Percentiles rank a stretch among this genome's conserved stretches.
phyloP scores from a whole-genome alignment of 2,113 vertebrate genomes.

The Petrocephalus microphthalmus region DNA sequence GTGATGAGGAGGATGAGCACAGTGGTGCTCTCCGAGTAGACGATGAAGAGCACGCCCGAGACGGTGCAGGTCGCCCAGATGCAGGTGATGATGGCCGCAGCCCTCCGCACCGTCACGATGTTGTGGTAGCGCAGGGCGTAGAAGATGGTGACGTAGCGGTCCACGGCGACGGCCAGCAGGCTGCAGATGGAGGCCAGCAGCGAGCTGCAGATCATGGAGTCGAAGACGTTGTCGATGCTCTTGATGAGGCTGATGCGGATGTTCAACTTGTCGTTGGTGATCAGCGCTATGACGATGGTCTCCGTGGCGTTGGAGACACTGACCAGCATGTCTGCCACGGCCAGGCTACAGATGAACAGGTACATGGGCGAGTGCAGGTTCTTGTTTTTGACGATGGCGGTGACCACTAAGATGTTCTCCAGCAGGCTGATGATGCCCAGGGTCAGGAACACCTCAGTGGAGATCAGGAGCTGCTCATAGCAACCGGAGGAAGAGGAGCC shows the following conservation, averaged over 20 bases:
- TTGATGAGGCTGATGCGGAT: constrained; percentile 33
- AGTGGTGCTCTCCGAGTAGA: constrained; percentile 36
- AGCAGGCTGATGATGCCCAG: constrained; percentile 41
- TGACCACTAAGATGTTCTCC: constrained; percentile 44
- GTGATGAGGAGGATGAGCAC: constrained; percentile 42
- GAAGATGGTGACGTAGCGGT: constrained; percentile 47
- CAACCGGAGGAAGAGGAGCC: constrained; percentile 30
- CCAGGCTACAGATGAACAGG: constrained; percentile 46
- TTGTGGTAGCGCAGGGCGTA: constrained; percentile 46
- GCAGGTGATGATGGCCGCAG: constrained; percentile 28
- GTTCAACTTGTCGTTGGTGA: constrained; percentile 34
- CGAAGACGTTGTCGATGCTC: constrained; percentile 46
- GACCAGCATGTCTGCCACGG: constrained; percentile 42
- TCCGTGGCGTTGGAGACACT: constrained; percentile 45
- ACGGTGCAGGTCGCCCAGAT: constrained; percentile 41
- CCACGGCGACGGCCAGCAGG: constrained; percentile 41
- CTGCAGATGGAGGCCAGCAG: constrained; percentile 45
- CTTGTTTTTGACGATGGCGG: constrained; percentile 42
- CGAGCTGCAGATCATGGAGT: constrained; percentile 47
- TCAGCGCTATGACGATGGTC: constrained; percentile 40
- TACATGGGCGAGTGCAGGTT: constrained; percentile 49
- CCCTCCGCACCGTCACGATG: constrained; percentile 42
- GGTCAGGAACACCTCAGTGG: constrained; percentile 41
- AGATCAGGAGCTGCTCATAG: constrained; percentile 43
- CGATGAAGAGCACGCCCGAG: constrained; percentile 41